These are phyloP conservation scores for Tethea ocularis DNA, from an alignment of 2,888 invertebrate species.

Conservation along the genomic window DNA sequence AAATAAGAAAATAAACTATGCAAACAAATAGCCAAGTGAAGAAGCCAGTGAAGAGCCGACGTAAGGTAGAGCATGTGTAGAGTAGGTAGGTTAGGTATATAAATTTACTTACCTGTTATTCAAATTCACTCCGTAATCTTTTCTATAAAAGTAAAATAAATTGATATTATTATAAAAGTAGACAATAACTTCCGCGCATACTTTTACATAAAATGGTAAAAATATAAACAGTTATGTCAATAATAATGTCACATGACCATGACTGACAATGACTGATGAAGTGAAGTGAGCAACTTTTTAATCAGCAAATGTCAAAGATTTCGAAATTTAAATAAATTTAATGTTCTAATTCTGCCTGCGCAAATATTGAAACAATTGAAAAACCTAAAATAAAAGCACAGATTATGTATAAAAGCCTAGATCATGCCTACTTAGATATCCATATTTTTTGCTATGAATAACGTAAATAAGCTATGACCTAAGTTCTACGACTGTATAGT, in stretches of 20 bases:
- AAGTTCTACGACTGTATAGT: too few species aligned
- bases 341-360: neutral
- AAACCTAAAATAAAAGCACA: neutral
- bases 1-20: too few species aligned
- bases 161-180: neutral
- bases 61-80: too few species aligned
- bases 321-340: neutral
- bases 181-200: neutral
- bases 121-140: neutral
- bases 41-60: too few species aligned
- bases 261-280: too few species aligned
- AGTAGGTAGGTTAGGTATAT: neutral
- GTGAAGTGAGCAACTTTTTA: too few species aligned
- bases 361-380: too few species aligned
- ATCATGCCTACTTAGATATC: too few species aligned
- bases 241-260: neutral
- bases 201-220: neutral
- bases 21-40: too few species aligned
- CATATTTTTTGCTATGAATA: too few species aligned
- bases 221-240: slow-evolving; percentile 3
- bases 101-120: neutral
- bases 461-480: too few species aligned
- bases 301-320: neutral
- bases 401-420: too few species aligned
- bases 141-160: slow-evolving; percentile 5